Conservation (phyloP, 2,113 vertebrate species). For the Leucopsar rothschildi region DNA sequence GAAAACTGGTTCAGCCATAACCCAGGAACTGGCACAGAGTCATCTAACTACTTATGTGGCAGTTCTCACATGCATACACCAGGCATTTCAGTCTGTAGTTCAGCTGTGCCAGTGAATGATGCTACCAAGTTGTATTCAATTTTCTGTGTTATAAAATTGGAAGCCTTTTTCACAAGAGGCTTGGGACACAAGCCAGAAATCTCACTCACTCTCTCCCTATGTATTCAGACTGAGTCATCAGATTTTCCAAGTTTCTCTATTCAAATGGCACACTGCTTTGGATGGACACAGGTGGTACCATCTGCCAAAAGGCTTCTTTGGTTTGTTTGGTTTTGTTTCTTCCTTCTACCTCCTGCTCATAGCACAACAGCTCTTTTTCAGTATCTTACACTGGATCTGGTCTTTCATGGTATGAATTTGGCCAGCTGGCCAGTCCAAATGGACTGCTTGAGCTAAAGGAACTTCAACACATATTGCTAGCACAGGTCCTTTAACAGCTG, state of each 20-base stretch:
- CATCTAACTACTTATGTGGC: background rate
- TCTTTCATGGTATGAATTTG: background rate
- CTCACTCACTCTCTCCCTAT: background rate
- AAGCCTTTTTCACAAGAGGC: background rate
- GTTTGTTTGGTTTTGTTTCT: slow-evolving; percentile 6
- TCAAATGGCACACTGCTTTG: slow-evolving; percentile 24
- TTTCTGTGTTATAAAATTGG: slow-evolving; percentile 10
- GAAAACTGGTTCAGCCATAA: background rate
- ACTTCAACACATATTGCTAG: background rate
- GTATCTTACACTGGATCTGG: background rate
- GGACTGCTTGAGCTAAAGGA: background rate
- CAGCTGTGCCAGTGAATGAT: background rate
- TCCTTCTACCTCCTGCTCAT: background rate
- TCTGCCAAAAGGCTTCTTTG: background rate
- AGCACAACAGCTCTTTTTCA: slow-evolving; percentile 39
- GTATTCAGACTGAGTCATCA: slow-evolving; percentile 37
- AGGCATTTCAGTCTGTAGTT: background rate
- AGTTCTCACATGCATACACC: background rate
- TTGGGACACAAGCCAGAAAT: slow-evolving; percentile 29
- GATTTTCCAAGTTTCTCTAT: slow-evolving; percentile 30
- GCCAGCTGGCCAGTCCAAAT: background rate
- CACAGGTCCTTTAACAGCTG: background rate
- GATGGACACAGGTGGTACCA: slow-evolving; percentile 13
- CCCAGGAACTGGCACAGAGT: background rate
- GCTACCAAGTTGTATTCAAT: background rate